These are phyloP conservation scores for cattle (Bos taurus) DNA, from an alignment of 2,113 vertebrate species.

Conservation along the genomic window DNA sequence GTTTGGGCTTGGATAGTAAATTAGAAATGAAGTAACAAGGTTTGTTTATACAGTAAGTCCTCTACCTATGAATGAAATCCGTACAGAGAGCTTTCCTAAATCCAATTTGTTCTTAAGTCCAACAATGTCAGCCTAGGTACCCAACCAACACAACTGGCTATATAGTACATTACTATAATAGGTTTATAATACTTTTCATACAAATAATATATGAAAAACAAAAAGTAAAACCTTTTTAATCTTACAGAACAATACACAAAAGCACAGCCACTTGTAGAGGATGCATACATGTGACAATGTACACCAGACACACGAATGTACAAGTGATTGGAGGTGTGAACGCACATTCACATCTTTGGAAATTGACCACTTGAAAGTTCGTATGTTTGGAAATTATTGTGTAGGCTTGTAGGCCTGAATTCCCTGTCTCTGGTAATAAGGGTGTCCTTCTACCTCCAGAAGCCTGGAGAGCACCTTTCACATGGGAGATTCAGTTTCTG, in stretches of 20 bases:
- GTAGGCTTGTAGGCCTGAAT: not conserved
- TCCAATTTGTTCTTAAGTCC: not conserved
- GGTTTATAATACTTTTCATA: not conserved
- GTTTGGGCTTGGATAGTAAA: not conserved
- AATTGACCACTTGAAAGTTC: not conserved
- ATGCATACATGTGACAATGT: not conserved
- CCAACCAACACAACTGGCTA: not conserved
- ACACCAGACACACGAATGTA: not conserved
- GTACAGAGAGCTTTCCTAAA: fast-evolving
- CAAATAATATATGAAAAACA: not conserved
- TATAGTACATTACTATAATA: not conserved
- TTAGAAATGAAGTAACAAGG: not conserved
- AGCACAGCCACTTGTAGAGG: not conserved
- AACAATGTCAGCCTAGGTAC: not conserved
- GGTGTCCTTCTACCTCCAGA: not conserved
- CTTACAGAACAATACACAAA: not conserved
- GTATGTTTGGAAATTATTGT: not conserved
- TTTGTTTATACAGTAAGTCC: not conserved
- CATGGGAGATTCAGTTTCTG: not conserved
- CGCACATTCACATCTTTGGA: not conserved
- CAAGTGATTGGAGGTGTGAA: not conserved
- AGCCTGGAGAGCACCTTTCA: not conserved
- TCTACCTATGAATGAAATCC: not conserved
- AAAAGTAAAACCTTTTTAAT: not conserved
- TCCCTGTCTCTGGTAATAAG: not conserved